phyloP scores from a whole-genome alignment of 2,113 vertebrate genomes.

The Hippopotamus amphibius region DNA sequence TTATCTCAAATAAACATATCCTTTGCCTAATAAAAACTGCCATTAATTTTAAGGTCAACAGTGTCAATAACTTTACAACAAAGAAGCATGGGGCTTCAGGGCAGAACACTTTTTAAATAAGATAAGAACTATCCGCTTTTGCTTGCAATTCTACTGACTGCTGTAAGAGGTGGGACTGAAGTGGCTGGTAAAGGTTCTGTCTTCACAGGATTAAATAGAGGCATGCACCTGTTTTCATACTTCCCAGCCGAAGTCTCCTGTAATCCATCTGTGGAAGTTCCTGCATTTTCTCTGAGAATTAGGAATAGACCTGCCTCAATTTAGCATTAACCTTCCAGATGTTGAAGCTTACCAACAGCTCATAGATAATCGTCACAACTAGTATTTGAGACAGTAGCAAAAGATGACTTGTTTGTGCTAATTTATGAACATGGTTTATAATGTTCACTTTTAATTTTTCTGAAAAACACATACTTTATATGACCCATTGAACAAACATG shows the following conservation, averaged over 20 bases:
- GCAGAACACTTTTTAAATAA: not conserved
- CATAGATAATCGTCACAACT: not conserved
- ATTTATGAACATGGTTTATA: not conserved
- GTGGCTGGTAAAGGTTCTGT: not conserved
- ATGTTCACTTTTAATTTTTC: not conserved
- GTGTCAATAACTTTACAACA: not conserved
- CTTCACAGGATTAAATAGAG: not conserved
- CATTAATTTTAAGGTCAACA: not conserved
- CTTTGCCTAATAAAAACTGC: not conserved
- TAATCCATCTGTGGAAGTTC: not conserved
- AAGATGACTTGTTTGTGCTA: not conserved
- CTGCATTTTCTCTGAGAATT: not conserved
- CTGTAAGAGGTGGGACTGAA: not conserved
- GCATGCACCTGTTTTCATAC: not conserved
- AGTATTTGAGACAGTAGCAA: not conserved
- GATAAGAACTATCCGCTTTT: not conserved
- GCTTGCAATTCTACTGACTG: not conserved
- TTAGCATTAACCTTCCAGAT: not conserved
- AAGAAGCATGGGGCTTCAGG: not conserved
- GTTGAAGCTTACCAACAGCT: not conserved
- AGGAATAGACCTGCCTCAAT: not conserved
- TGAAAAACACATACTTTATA: not conserved
- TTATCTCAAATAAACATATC: not conserved
- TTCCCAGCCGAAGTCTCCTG: not conserved
- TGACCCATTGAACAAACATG: not conserved